Evolutionary conservation across 2,797 vertebrate species (phyloP), one percentile per base, ranked within the genome.

Genomic region (Crenuchus spilurus): DNA sequence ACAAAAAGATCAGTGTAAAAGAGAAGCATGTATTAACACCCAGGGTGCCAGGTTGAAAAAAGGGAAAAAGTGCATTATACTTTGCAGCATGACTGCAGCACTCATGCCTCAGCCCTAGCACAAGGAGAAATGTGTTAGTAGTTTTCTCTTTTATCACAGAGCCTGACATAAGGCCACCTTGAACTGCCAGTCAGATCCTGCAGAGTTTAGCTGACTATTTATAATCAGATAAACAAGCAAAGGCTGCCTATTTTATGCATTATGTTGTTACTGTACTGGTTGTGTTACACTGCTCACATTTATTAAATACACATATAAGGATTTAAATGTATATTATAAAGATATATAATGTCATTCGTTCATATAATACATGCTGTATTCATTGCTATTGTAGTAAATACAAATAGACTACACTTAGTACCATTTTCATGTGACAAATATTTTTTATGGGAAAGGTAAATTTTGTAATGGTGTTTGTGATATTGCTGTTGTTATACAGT

Each of bases 11-110:
- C 11, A n/a, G 4, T 14, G n/a, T 31, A 9, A 33, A 33, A 30
- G 24, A 14, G 10, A 4, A 6, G 16, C 6, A 58, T 58, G 18
- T 20, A 58, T 24, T 16, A 3, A 18, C 33, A 22, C 13, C 16
- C 54, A 57, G 14, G 35, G 30, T 6, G 8, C 31, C 10, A 49
- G 61, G 30, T 33, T 3, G 2, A 44, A 58, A 28, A 52, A 55
- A 5, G 6, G 7, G 30, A 41, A 74, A 58, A 67, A 41, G 58
- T 31, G 31, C 33, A 4, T 18, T 44, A 37, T 6, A 57, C 46
- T 33, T 35, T 42, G 61, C 41, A 61, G 20, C 41, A 7, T 48
- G 65, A 44, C 28, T 70, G 48, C 58, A 65, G 49, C 31, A 46
- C 48, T 70, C 39, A 5, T n/a, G n/a, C n/a, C n/a, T n/a, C n/a